These are phyloP conservation scores for Eledona agricola DNA, from an alignment of 2,888 invertebrate genomes.

Conservation along the genomic window DNA sequence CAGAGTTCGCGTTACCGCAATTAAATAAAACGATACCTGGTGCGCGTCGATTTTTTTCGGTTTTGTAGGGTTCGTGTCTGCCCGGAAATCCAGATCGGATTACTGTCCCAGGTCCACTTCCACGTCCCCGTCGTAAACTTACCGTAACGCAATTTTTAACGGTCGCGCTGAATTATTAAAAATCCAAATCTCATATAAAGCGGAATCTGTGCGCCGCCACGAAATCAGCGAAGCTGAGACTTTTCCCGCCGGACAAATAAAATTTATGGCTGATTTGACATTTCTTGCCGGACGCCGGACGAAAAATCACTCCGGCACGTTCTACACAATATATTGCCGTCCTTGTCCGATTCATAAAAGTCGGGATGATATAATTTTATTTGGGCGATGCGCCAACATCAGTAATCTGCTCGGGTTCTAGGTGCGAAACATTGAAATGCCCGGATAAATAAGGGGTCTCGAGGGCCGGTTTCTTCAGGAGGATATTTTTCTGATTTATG, in stretches of 20 bases:
- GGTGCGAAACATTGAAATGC: slow-evolving; percentile 51
- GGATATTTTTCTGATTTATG: slow-evolving; percentile 36
- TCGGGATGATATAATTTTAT: slow-evolving; percentile 40
- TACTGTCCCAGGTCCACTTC: neutral
- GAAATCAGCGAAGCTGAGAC: slow-evolving; percentile 40
- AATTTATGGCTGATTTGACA: slow-evolving; percentile 68
- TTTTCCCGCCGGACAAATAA: slow-evolving; percentile 64
- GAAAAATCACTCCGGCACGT: slow-evolving; percentile 38
- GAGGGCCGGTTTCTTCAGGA: slow-evolving; percentile 39
- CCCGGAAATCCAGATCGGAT: slow-evolving; percentile 7
- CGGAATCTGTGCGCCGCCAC: slow-evolving; percentile 33
- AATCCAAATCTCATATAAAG: slow-evolving; percentile 31
- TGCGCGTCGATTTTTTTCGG: neutral
- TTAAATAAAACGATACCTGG: slow-evolving; percentile 14
- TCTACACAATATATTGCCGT: slow-evolving; percentile 20
- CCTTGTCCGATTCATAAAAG: slow-evolving; percentile 17
- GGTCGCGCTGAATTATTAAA: slow-evolving; percentile 33
- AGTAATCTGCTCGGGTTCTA: slow-evolving; percentile 48
- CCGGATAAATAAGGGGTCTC: slow-evolving; percentile 48
- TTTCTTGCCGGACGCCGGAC: slow-evolving; percentile 56
- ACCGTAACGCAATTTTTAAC: slow-evolving; percentile 22
- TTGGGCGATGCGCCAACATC: slow-evolving; percentile 41
- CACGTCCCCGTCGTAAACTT: slow-evolving; percentile 20
- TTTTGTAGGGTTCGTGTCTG: neutral
- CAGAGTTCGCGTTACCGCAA: slow-evolving; percentile 41